phyloP scores from a whole-genome alignment of 2,113 vertebrate genomes.

The Perccottus glenii region DNA sequence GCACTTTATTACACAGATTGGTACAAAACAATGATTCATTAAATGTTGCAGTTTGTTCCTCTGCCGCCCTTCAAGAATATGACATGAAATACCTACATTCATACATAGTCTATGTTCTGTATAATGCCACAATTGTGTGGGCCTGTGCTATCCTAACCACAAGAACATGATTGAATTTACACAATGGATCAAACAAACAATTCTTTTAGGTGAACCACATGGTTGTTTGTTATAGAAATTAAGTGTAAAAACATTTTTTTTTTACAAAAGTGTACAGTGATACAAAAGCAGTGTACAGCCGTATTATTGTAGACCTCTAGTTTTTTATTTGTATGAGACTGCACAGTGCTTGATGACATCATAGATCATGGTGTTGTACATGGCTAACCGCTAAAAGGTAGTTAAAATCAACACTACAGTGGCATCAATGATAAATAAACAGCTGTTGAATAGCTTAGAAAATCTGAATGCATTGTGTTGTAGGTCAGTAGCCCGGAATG shows the following conservation, averaged over 20 bases:
- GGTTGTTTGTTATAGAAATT: slow-evolving; percentile 25
- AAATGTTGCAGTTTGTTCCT: slow-evolving; percentile 70
- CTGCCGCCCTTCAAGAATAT: slow-evolving; percentile 65
- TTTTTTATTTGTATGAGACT: slow-evolving; percentile 39
- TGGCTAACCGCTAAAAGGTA: slow-evolving; percentile 39
- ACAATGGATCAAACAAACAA: slow-evolving; percentile 36
- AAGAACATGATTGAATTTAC: slow-evolving; percentile 31
- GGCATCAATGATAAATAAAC: slow-evolving; percentile 61
- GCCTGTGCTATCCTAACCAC: slow-evolving; percentile 24
- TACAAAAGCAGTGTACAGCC: slow-evolving; percentile 36
- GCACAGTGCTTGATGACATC: slow-evolving; percentile 62
- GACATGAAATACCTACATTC: slow-evolving; percentile 55
- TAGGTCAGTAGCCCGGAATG: slow-evolving; percentile 66
- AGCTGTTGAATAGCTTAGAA: slow-evolving; percentile 56
- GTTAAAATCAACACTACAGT: slow-evolving; percentile 69
- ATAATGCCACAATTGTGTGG: slow-evolving; percentile 55
- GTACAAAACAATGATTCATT: slow-evolving; percentile 35
- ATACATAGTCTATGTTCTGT: slow-evolving; percentile 36
- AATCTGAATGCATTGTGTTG: slow-evolving; percentile 69
- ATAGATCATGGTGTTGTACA: no score
- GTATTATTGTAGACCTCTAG: slow-evolving; percentile 51
- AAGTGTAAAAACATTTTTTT: slow-evolving; percentile 47
- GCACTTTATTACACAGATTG: slow-evolving; percentile 19
- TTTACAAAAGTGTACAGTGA: slow-evolving; percentile 46
- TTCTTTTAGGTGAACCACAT: slow-evolving; percentile 36